Base-by-base conservation (phyloP, 2,888 invertebrate genomes). In the Eupithecia pulchellata region DNA sequence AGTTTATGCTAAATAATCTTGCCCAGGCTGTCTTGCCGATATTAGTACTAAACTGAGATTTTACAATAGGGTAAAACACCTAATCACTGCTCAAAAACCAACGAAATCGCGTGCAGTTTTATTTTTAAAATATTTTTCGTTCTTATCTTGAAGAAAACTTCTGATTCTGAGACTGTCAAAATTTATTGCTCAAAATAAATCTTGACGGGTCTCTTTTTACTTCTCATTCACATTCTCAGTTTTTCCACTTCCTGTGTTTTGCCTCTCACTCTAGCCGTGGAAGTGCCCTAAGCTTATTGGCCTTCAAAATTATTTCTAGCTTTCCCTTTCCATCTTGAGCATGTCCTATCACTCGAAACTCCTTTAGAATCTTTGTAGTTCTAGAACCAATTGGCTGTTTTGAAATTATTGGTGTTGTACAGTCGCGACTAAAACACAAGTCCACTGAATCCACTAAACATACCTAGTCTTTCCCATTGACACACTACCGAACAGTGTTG, bases 321-420 rank as follows among this genome's bases (percentile, higher is more conserved):
- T 75, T 78, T 77, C 82, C 81, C 30, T 30, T 60, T 61, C 9
- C 61, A 61, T 82, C 83, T 82, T 76, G 78, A 82, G 92, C 92
- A 92, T 92, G 92, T 78, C 76, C 80, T 81, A 78, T 73, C 72
- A 68, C 66, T 60, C 66, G 61, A 61, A 61, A 61, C 25, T 61
- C 64, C 42, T 68, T 60, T 80, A 81, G 81, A 81, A 80, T 80
- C 81, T 82, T 73, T 25, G 84, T 91, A 91, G 89, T 83, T 81
- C 80, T 87, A 90, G 89, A 82, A 25, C 42, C 65, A 69, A 89
- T 88, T 90, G 88, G 86, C 85, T 91, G 89, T 89, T 90, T 89
- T 90, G 77, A 83, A 67, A 80, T 78, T 81, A 79, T 79, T 82
- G 83, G 75, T 78, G 76, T 78, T 66, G 79, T 78, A 81, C 78